A percentile compares a stretch with the other conserved stretches of the same genome.
Evolutionary conservation across 37 sponge, comb jelly and placozoan genomes (phyloP).

Genomic region (Bolinopsis microptera): DNA sequence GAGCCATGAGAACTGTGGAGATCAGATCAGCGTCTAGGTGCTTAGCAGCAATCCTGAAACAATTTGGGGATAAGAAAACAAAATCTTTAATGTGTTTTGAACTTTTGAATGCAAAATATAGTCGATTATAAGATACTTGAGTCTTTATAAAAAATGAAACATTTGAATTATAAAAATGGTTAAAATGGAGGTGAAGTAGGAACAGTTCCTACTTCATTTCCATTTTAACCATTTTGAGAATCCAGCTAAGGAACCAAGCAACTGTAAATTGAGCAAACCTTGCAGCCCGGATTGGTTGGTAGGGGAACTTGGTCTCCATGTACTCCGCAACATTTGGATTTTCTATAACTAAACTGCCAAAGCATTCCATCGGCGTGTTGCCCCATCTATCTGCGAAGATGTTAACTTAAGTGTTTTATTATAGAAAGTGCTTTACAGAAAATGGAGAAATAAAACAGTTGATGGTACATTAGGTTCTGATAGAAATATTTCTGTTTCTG

Average conservation of each 20-base stretch:
- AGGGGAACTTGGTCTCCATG: background rate
- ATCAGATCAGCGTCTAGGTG: slow-evolving; percentile 10
- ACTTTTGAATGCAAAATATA: too few species aligned
- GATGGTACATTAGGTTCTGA: too few species aligned
- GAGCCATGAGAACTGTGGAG: background rate
- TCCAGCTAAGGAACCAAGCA: background rate
- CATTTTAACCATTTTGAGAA: background rate
- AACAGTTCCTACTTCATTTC: background rate
- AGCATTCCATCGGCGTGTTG: background rate
- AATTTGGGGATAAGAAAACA: too few species aligned
- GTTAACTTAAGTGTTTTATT: too few species aligned
- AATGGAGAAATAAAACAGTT: too few species aligned
- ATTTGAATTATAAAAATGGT: background rate
- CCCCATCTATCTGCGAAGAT: slow-evolving; percentile 6
- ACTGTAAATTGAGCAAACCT: too few species aligned
- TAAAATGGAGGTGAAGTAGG: background rate
- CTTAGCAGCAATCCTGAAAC: background rate
- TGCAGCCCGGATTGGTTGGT: background rate
- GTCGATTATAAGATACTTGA: too few species aligned
- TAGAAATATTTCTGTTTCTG: too few species aligned
- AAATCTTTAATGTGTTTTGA: too few species aligned
- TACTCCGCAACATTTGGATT: background rate
- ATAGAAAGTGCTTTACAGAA: too few species aligned
- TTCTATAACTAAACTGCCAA: background rate
- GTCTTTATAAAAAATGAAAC: too few species aligned